phyloP scores from a whole-genome alignment of 2,888 invertebrate species.

The Pseudoips prasinana region DNA sequence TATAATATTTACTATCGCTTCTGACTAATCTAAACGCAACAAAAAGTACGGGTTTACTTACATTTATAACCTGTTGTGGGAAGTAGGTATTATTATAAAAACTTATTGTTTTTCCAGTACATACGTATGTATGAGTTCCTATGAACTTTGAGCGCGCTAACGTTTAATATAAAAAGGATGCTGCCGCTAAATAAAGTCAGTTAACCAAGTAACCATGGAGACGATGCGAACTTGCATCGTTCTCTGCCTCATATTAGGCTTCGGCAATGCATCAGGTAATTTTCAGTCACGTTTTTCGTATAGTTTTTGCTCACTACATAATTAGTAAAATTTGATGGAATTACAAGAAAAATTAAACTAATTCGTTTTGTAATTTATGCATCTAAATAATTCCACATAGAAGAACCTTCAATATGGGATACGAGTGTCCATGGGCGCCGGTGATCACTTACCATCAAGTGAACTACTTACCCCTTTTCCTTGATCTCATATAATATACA shows the following conservation, averaged over 20 bases:
- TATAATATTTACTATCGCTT: slow-evolving; percentile 28
- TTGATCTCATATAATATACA: too few relatives aligned
- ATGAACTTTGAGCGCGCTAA: slow-evolving; percentile 51
- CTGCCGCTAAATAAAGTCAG: slow-evolving; percentile 36
- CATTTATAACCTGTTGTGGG: slow-evolving; percentile 32
- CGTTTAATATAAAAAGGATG: slow-evolving; percentile 69
- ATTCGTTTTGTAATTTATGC: too few relatives aligned
- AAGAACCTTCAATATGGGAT: too few relatives aligned
- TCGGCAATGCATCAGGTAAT: slow-evolving; percentile 47
- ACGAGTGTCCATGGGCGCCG: too few relatives aligned
- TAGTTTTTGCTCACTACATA: slow-evolving; percentile 1
- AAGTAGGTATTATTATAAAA: slow-evolving; percentile 34
- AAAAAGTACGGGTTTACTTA: slow-evolving; percentile 28
- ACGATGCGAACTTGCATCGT: slow-evolving; percentile 43
- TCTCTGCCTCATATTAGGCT: slow-evolving; percentile 40
- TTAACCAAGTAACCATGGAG: slow-evolving; percentile 55
- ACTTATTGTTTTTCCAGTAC: slow-evolving; percentile 53
- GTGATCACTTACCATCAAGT: too few relatives aligned
- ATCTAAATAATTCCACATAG: too few relatives aligned
- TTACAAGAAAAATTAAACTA: too few relatives aligned
- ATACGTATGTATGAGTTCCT: slow-evolving; percentile 44
- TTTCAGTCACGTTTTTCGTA: slow-evolving; percentile 8
- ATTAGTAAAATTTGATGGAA: neutral
- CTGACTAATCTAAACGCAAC: slow-evolving; percentile 30
- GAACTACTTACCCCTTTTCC: too few relatives aligned